Percentiles rank a stretch among this genome's conserved stretches.
Evolutionary conservation across 2,113 vertebrate species (phyloP).

Genomic region (Puntigrus tetrazona): DNA sequence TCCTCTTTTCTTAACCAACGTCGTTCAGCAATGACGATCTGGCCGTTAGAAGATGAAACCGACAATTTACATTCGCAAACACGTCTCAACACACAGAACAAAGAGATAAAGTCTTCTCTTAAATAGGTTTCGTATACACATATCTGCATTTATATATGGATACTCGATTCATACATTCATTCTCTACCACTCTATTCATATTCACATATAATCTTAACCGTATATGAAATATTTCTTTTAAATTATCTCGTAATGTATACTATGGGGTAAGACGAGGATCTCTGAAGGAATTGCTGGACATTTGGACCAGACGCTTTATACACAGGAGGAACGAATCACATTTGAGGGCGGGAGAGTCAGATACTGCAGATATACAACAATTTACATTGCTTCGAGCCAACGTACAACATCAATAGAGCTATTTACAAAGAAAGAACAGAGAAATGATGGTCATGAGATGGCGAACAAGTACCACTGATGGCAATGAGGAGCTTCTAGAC

Average conservation of each 20-base stretch:
- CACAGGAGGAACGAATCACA: slow-evolving; percentile 56
- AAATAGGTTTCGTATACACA: slow-evolving; percentile 64
- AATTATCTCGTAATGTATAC: slow-evolving; percentile 70
- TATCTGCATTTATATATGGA: slow-evolving; percentile 73
- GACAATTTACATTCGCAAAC: slow-evolving; percentile 62
- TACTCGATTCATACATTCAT: slow-evolving; percentile 80
- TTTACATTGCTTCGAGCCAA: slow-evolving; percentile 68
- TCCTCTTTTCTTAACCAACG: background rate
- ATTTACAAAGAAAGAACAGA: slow-evolving; percentile 56
- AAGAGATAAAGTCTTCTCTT: slow-evolving; percentile 58
- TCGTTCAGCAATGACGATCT: background rate
- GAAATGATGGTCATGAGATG: slow-evolving; percentile 4
- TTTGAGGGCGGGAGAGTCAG: slow-evolving; percentile 52
- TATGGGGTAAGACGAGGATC: slow-evolving; percentile 56
- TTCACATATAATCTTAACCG: slow-evolving; percentile 80
- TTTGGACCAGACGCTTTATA: slow-evolving; percentile 61
- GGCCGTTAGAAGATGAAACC: slow-evolving; percentile 50
- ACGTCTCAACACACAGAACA: slow-evolving; percentile 72
- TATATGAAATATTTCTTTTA: slow-evolving; percentile 65
- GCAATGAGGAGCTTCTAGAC: background rate
- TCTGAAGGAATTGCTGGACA: slow-evolving; percentile 33
- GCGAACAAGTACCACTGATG: background rate
- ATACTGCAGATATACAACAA: slow-evolving; percentile 62
- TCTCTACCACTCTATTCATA: slow-evolving; percentile 81
- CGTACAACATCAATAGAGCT: slow-evolving; percentile 65